Evolutionary conservation across 2,113 vertebrate genomes (phyloP).

Genomic region (Struthidea cinerea): DNA sequence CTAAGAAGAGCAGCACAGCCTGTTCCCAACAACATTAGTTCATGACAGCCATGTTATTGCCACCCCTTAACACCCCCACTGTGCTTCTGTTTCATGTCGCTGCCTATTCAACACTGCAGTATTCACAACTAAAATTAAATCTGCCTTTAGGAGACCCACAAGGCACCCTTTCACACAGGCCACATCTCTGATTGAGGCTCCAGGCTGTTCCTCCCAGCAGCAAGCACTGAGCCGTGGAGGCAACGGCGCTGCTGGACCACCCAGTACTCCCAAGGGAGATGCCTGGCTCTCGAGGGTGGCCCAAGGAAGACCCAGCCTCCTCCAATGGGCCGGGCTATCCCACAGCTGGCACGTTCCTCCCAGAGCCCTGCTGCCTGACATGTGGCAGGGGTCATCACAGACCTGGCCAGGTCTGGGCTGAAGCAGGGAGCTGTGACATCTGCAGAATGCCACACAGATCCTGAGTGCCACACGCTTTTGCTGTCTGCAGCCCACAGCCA

Average conservation of each 20-base stretch:
- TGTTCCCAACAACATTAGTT: slow-evolving; percentile 42
- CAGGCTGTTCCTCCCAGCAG: neutral
- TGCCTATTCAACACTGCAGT: neutral
- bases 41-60: slow-evolving; percentile 65
- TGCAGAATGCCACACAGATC: neutral
- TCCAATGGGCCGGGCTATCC: neutral
- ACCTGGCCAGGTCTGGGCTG: neutral
- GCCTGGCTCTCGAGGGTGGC: neutral
- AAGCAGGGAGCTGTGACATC: neutral
- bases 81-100: slow-evolving; percentile 40
- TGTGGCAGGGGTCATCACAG: neutral
- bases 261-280: neutral
- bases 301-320: neutral
- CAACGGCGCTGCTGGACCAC: rapidly evolving
- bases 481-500: neutral
- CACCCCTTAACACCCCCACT: slow-evolving; percentile 58
- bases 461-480: rapidly evolving
- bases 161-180: neutral
- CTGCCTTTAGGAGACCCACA: neutral
- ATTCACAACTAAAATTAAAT: slow-evolving; percentile 39
- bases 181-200: rapidly evolving
- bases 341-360: neutral
- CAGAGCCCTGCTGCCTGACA: neutral
- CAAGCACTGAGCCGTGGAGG: rapidly evolving
- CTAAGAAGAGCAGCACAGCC: slow-evolving; percentile 29